Percentiles rank a stretch among this genome's conserved stretches.
Conservation (phyloP, 2,113 vertebrate species). For the Natator depressus region DNA sequence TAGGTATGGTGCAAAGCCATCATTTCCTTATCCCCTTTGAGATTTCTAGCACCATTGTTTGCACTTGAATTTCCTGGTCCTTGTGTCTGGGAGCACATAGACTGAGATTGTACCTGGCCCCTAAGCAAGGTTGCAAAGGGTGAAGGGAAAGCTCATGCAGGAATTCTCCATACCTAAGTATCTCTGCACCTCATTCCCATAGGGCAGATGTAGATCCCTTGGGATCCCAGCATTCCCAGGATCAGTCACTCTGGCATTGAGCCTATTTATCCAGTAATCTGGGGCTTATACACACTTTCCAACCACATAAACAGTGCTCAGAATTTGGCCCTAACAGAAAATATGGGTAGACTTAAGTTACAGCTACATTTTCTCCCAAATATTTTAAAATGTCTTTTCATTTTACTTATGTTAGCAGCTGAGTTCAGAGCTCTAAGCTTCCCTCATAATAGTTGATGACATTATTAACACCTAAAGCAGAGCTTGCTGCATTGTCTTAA, state of each 20-base stretch:
- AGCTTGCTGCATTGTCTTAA: background rate
- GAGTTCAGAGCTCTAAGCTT: background rate
- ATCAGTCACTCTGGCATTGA: background rate
- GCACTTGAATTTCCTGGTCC: accelerated
- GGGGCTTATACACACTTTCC: background rate
- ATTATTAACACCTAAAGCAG: background rate
- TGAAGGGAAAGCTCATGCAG: background rate
- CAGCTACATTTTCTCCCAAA: background rate
- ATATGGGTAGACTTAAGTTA: background rate
- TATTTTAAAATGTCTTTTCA: background rate
- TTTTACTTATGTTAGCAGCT: background rate
- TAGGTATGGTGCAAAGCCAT: background rate
- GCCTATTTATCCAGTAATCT: background rate
- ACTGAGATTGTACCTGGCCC: background rate
- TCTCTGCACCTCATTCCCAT: background rate
- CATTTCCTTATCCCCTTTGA: background rate
- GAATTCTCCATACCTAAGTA: background rate
- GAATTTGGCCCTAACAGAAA: background rate
- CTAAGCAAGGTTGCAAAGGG: background rate
- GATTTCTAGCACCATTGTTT: accelerated
- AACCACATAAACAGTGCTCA: background rate
- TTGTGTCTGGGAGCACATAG: background rate
- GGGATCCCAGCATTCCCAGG: background rate
- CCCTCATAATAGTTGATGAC: background rate
- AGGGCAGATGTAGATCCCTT: background rate